phyloP scores from a whole-genome alignment of 2,797 vertebrate genomes.

The Nannoperca obscura region DNA sequence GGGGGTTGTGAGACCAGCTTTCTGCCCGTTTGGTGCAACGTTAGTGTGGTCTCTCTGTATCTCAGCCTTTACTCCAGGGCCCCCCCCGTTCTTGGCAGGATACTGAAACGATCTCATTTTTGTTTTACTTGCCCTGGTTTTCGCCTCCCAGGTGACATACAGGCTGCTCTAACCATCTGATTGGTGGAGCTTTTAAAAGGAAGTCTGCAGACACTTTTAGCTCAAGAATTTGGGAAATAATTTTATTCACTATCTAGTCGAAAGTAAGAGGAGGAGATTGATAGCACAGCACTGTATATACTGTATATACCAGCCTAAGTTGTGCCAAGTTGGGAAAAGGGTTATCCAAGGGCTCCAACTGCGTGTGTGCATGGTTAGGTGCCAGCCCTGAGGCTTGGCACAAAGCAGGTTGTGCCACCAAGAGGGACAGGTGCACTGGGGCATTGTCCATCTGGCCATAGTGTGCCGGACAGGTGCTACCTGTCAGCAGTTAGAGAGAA shows the following conservation, averaged over 20 bases:
- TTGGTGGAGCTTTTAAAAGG: neutral
- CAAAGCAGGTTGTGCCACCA: slow-evolving; percentile 43
- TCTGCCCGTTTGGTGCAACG: slow-evolving; percentile 43
- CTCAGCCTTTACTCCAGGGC: slow-evolving; percentile 33
- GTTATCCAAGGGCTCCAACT: slow-evolving; percentile 48
- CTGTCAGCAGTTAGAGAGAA: slow-evolving; percentile 54
- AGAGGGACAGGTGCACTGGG: slow-evolving; percentile 66
- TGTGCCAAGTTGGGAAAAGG: slow-evolving; percentile 42
- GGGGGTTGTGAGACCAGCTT: slow-evolving; percentile 47
- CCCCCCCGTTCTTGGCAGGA: slow-evolving; percentile 17
- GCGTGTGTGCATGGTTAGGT: slow-evolving; percentile 38
- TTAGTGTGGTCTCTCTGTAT: slow-evolving; percentile 45
- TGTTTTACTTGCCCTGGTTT: slow-evolving; percentile 41
- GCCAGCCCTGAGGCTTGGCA: slow-evolving; percentile 70
- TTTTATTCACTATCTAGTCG: neutral
- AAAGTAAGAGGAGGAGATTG: too few species aligned
- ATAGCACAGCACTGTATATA: too few species aligned
- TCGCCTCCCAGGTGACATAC: neutral
- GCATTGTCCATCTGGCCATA: slow-evolving; percentile 77
- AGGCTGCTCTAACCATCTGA: neutral
- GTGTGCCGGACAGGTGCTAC: slow-evolving; percentile 72
- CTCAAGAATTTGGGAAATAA: neutral
- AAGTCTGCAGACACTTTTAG: neutral
- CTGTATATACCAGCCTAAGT: neutral
- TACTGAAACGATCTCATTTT: slow-evolving; percentile 32